Evolutionary conservation across 2,113 vertebrate genomes (phyloP).

Genomic region (Zingel zingel): DNA sequence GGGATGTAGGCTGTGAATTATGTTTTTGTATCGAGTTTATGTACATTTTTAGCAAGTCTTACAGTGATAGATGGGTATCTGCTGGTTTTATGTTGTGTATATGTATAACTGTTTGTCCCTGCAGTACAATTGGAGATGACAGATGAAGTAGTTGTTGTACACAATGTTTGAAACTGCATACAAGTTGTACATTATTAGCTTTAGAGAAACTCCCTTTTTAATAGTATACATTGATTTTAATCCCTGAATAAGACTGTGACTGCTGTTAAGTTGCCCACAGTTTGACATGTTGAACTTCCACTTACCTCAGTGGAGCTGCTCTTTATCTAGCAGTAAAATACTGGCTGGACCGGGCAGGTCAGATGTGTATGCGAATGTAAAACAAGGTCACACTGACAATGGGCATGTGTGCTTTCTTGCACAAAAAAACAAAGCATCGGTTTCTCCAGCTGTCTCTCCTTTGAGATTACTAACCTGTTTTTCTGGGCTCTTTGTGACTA

Average conservation of each 20-base stretch:
- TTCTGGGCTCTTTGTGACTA: constrained; percentile 15
- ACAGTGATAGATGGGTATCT: constrained; percentile 11
- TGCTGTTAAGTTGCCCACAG: background rate
- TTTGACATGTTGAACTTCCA: background rate
- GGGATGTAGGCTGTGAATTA: constrained; percentile 32
- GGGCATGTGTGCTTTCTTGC: constrained; percentile 32
- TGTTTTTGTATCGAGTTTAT: constrained; percentile 23
- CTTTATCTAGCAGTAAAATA: constrained; percentile 18
- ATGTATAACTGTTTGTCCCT: background rate
- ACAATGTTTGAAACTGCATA: background rate
- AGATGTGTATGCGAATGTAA: constrained; percentile 23
- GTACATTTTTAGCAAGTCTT: background rate
- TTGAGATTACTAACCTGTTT: constrained; percentile 48
- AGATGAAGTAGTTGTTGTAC: background rate
- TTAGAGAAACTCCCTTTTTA: background rate
- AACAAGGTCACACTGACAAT: constrained; percentile 52
- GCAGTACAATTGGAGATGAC: background rate
- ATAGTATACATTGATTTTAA: constrained; percentile 6
- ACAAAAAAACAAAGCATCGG: constrained; percentile 45
- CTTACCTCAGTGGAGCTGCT: background rate
- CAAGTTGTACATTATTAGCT: background rate
- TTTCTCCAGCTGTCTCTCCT: constrained; percentile 35
- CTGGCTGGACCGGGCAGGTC: background rate
- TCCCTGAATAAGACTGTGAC: background rate
- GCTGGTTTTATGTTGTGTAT: constrained; percentile 14